Percentiles rank a stretch among this genome's conserved stretches.
These are phyloP conservation scores for Xanthia icteritia DNA, from an alignment of 2,888 invertebrate genomes.

Conservation along the genomic window DNA sequence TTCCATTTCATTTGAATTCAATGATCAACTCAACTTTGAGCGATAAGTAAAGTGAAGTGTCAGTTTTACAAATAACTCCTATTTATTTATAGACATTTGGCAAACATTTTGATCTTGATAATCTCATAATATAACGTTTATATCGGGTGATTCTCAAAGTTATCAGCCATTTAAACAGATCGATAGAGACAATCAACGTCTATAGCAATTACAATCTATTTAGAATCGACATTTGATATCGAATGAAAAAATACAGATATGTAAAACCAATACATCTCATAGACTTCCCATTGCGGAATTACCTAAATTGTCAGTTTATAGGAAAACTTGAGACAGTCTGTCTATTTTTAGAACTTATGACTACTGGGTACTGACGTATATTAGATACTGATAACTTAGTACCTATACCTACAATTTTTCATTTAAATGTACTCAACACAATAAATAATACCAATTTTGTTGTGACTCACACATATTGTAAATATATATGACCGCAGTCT, in stretches of 20 bases:
- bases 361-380: neutral
- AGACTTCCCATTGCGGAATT: slow-evolving; percentile 2
- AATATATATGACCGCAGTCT: slow-evolving; percentile 2
- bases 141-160: neutral
- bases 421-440: slow-evolving; percentile 1
- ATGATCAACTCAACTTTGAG: neutral
- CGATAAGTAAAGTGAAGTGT: neutral
- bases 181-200: neutral
- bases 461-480: slow-evolving; percentile 19
- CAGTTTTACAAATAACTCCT: neutral
- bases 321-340: neutral
- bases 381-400: neutral
- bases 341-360: slow-evolving; percentile 18
- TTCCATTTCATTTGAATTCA: neutral
- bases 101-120: neutral
- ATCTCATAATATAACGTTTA: neutral
- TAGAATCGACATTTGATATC: neutral
- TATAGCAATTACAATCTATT: neutral
- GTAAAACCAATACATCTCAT: neutral
- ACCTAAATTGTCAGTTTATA: neutral
- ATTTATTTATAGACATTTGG: slow-evolving; percentile 2
- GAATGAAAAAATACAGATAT: neutral
- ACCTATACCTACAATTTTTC: neutral
- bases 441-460: slow-evolving; percentile 1
- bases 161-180: slow-evolving; percentile 3